phyloP scores from a whole-genome alignment of 53 echinoderm and acorn worm species.

The Astropecten irregularis region DNA sequence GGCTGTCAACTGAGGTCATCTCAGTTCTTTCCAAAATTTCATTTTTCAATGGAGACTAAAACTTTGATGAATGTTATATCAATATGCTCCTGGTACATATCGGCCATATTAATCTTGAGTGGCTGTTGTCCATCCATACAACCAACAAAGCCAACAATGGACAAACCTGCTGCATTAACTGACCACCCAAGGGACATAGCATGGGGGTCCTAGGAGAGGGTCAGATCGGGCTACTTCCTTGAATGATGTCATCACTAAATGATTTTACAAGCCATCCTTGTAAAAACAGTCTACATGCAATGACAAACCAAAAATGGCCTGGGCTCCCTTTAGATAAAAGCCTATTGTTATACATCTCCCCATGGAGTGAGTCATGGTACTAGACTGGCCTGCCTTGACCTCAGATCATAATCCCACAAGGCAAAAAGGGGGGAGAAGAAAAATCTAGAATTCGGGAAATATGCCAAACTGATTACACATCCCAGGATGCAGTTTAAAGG shows the following conservation, averaged over 20 bases:
- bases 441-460: slow-evolving; percentile 34
- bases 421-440: background rate
- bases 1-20: no score
- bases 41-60: no score
- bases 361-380: slow-evolving; percentile 12
- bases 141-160: no score
- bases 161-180: no score
- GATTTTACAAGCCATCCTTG: background rate
- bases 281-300: no score
- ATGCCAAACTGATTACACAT: slow-evolving; percentile 39
- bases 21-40: no score
- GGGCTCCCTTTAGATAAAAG: slow-evolving; percentile 20
- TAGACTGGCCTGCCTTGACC: slow-evolving; percentile 15
- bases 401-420: slow-evolving; percentile 5
- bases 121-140: no score
- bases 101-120: no score
- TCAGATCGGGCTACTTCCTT: background rate
- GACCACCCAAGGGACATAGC: no score
- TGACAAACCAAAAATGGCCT: background rate
- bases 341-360: slow-evolving; percentile 14
- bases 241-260: slow-evolving; percentile 27
- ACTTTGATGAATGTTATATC: no score
- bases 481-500: slow-evolving; percentile 1
- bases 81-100: no score
- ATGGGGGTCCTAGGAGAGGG: background rate